Evolutionary conservation across 2,888 invertebrate genomes (phyloP), one percentile per base, ranked within the genome.

Genomic region (Cabera pusaria): DNA sequence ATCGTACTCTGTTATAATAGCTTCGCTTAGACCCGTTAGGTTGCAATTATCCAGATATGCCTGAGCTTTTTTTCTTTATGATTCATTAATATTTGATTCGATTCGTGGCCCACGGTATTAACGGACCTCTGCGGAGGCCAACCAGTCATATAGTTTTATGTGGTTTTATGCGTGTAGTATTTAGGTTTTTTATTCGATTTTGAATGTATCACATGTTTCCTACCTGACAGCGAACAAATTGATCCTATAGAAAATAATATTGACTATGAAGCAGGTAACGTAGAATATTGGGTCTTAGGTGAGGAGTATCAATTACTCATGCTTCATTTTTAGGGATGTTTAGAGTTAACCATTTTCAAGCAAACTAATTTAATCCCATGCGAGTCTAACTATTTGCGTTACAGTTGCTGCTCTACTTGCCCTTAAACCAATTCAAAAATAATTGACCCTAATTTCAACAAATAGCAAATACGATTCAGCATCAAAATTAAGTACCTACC

Each of bases 1-100:
- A 42, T 29, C 31, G 26, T 46, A 46, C 26, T 9, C 34, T 36
- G 35, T 41, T 35, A 22, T 26, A 36, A 42, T 36, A 25, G 22
- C 21, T 21, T 31, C 21, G 11, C 26, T 31, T 31, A 36, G 34
- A 34, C 12, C 35, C 41, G 41, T 41, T 41, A 41, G 29, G 17
- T 18, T 41, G n/a, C 35, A 31, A 35, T 29, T 35, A 34, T 22
- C 20, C 20, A 11, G 5, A 6, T 25, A 29, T 18, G 29, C 18
- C 11, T 17, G 5, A 28, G 19, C 20, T 35, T 26, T 29, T 22
- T 32, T 24, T 19, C 27, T 33, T 32, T 20, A 34, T 35, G 18
- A 29, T 35, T 28, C 27, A 6, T 33, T 39, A n/a, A n/a, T n/a
- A n/a, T 33, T 20, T 2, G 5, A 17, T 38, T 16, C 17, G n/a